Evolutionary conservation across 2,113 vertebrate genomes (phyloP).

Genomic region (Microcebus tavaratra): DNA sequence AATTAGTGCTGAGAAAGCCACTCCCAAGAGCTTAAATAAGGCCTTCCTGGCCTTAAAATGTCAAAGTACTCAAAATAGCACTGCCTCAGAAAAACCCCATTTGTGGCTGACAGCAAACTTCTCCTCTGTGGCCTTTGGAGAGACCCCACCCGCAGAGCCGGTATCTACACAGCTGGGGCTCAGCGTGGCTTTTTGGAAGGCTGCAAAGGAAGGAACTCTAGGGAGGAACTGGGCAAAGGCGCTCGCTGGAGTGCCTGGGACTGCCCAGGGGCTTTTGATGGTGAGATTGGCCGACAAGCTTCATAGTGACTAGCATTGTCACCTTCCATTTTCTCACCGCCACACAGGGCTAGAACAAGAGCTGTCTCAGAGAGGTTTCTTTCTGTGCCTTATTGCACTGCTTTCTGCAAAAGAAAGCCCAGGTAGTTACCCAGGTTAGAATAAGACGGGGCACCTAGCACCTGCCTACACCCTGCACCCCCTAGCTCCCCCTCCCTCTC

Average conservation of each 20-base stretch:
- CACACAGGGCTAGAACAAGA: not conserved
- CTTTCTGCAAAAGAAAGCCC: not conserved
- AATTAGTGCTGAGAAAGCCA: not conserved
- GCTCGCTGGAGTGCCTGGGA: not conserved
- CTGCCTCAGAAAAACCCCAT: not conserved
- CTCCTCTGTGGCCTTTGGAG: not conserved
- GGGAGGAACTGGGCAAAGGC: not conserved
- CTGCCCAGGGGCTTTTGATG: not conserved
- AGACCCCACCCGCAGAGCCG: too few relatives aligned
- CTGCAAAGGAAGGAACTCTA: not conserved
- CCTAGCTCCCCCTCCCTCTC: not conserved
- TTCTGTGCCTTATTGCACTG: fast-evolving
- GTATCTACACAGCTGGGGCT: not conserved
- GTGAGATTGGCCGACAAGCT: not conserved
- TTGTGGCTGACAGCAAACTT: not conserved
- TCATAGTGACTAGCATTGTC: not conserved
- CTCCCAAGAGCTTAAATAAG: not conserved
- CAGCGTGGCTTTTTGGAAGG: not conserved
- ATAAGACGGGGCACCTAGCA: too few relatives aligned
- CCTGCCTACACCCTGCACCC: too few relatives aligned
- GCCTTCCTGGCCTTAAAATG: not conserved
- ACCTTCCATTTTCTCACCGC: not conserved
- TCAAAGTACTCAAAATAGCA: not conserved
- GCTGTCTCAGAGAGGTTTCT: not conserved
- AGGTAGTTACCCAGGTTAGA: not conserved